Percentiles rank a stretch among this genome's conserved stretches.
Conservation (phyloP, 2,113 vertebrate species). For the Sitta europaea region DNA sequence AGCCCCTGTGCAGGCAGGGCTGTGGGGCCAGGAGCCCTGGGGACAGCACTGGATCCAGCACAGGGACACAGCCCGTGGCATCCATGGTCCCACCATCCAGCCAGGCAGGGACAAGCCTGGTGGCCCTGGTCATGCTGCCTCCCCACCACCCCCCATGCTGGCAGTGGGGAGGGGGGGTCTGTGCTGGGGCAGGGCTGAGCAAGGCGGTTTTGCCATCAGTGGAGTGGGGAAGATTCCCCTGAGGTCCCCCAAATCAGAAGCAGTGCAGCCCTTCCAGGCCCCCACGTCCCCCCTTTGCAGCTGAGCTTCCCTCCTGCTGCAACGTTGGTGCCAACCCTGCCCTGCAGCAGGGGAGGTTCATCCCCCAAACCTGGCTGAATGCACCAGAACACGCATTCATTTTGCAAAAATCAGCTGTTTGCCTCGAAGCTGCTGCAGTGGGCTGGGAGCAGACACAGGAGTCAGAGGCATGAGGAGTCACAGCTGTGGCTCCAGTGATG, state of each 20-base stretch:
- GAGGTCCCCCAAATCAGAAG: too few species aligned
- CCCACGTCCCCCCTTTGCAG: background rate
- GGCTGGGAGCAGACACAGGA: background rate
- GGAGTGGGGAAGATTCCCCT: background rate
- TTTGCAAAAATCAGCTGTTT: background rate
- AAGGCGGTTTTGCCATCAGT: background rate
- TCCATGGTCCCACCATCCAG: accelerated
- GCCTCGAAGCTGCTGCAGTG: accelerated
- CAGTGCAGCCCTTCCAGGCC: background rate
- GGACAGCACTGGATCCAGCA: background rate
- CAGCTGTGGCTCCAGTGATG: background rate
- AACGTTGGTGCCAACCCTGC: background rate
- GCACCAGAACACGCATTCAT: background rate
- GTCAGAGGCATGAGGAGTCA: background rate
- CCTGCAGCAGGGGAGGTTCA: accelerated
- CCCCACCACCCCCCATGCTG: accelerated
- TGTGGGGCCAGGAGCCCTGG: background rate
- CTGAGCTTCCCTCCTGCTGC: background rate
- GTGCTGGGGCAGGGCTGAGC: background rate
- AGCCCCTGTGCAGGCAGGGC: background rate
- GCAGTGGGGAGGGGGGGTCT: accelerated
- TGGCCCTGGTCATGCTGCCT: background rate
- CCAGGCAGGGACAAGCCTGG: background rate
- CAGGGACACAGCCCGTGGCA: background rate
- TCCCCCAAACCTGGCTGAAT: background rate